Evolutionary conservation across 2,888 invertebrate genomes (phyloP), one percentile per base, ranked within the genome.

Genomic region (Diploptera punctata): DNA sequence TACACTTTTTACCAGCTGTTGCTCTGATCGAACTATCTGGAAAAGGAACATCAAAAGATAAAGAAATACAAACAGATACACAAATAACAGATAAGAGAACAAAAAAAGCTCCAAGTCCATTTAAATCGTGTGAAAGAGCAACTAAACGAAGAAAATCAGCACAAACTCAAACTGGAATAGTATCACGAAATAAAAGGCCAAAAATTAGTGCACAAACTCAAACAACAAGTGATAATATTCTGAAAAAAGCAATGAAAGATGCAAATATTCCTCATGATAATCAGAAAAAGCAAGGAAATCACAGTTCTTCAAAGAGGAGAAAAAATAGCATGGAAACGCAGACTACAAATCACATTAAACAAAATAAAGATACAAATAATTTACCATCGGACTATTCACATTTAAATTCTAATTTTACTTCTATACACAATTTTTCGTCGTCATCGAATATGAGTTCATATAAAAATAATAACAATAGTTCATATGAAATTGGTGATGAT

Each of bases 121-220:
- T 24, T 24, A 74, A 74, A 29, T 68, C 74, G 47, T 72, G 65
- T 72, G 76, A 76, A 74, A 74, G 73, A 61, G 67, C 76, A 73
- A 71, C 74, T 49, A 75, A 78, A 77, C 73, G 75, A 31, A 76
- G 75, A 31, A 78, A 76, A 68, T 80, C 80, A 24, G 79, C 78
- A 74, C 80, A 83, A 73, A 83, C 83, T 3, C 83, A 83, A 79
- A 75, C 73, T 3, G 71, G 73, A n/a, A 57, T 29, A 21, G 21
- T 67, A n/a, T 33, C 70, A 18, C 43, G 67, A 19, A 69, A 65
- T n/a, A 75, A 71, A 60, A 67, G 76, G 26, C 74, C 77, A 57
- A 76, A 75, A 54, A 78, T 77, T 61, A 77, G 77, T 67, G 81
- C 81, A 18, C 82, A 83, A 79, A 84, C 84, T 5, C 84, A 84